Percentiles rank a stretch among this genome's conserved stretches.
Evolutionary conservation across 2,797 vertebrate species (phyloP).

Genomic region (Tauraco hartlaubi): DNA sequence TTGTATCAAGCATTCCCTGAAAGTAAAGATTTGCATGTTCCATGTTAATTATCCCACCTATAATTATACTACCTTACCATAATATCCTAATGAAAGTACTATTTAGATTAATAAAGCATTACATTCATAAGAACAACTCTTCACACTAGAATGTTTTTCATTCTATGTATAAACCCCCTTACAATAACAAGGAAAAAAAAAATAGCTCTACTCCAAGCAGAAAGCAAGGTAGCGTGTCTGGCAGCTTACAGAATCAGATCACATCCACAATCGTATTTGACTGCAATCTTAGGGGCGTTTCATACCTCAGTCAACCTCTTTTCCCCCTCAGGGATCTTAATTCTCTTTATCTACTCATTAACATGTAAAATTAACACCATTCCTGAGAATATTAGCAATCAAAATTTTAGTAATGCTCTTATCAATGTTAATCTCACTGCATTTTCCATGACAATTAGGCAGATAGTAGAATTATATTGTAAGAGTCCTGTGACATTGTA

Average conservation of each 20-base stretch:
- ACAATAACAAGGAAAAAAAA: background rate
- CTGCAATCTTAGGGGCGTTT: background rate
- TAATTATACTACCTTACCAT: background rate
- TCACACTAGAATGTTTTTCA: background rate
- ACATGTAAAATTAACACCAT: conserved; percentile 36
- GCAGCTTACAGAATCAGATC: background rate
- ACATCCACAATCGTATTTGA: background rate
- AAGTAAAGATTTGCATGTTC: background rate
- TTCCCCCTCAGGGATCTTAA: background rate
- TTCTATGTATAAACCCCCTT: background rate
- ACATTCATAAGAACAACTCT: background rate
- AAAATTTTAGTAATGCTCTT: conserved; percentile 4
- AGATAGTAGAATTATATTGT: conserved; percentile 15
- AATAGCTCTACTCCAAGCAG: background rate
- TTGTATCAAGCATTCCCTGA: background rate
- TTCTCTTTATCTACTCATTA: conserved; percentile 53
- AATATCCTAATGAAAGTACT: background rate
- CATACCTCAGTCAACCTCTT: background rate
- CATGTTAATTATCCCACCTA: background rate
- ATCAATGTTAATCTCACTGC: background rate
- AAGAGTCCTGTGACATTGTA: background rate
- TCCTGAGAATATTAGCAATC: conserved; percentile 22
- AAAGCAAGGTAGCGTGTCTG: background rate
- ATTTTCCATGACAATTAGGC: conserved; percentile 24
- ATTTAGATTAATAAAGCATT: background rate